Evolutionary conservation across 2,888 invertebrate species (phyloP), one percentile per base, ranked within the genome.

Genomic region (Agriotes lineatus): DNA sequence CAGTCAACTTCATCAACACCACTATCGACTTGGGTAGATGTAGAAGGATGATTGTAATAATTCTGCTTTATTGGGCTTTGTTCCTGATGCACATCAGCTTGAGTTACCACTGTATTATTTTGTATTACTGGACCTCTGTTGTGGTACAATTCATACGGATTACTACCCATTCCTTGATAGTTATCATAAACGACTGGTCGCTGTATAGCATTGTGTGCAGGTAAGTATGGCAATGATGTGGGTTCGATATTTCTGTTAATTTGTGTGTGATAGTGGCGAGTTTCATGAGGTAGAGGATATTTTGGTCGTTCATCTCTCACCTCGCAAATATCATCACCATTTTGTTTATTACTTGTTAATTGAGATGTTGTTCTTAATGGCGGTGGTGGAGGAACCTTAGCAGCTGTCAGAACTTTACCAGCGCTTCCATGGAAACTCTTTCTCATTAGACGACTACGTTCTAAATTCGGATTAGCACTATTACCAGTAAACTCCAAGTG

Each of bases 341-440:
- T 82, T 78, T 87, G 88, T 87, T 91, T 91, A 85, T 90, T 84
- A 80, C 88, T 89, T 83, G 89, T 91, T 83, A 96, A 90, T 78
- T 95, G 92, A 77, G 95, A 95, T 84, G 94, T 95, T 78, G 93
- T 95, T 74, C 95, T 88, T 79, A 95, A 87, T 58, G 95, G 96
- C 54, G 93, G 93, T 10, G 95, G 95, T 9, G 92, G 92, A 20
- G 94, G 94, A 14, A 95, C 95, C 85, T 95, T 95, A 14, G 94
- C 92, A 64, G 91, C 92, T 12, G 93, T 93, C 71, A 95, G 82
- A 77, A 93, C 91, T 80, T 94, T 93, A 0, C 93, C 93, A 22
- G 90, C 91, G 80, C 94, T 95, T 42, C 94, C 93, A 79, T 95
- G 94, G 82, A 95, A 94, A 82, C 94, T 95, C 81, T 95, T 95